phyloP scores from a whole-genome alignment of 2,113 vertebrate genomes.

The Panurus biarmicus region DNA sequence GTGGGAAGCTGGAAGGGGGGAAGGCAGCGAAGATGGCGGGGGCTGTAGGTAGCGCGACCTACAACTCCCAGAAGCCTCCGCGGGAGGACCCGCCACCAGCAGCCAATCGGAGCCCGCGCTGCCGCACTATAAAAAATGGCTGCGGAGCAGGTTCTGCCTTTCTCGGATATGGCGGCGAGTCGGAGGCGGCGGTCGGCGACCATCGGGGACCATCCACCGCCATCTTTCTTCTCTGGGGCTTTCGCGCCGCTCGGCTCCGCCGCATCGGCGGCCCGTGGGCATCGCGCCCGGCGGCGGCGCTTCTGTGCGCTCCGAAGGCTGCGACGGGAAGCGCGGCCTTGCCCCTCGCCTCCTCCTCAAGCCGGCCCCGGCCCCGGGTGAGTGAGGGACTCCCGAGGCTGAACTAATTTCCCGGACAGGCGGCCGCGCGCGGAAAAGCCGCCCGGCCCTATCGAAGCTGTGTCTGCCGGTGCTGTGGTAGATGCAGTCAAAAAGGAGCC shows the following conservation, averaged over 20 bases:
- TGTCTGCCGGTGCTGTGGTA: slow-evolving; percentile 2
- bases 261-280: accelerated
- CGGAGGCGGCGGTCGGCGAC: accelerated
- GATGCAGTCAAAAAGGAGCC: slow-evolving; percentile 66
- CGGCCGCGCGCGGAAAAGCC: background rate
- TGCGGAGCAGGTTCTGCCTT: accelerated
- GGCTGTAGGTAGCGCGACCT: accelerated
- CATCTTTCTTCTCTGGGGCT: background rate
- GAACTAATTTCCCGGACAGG: background rate
- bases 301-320: background rate
- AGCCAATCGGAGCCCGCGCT: slow-evolving; percentile 2
- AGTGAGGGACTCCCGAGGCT: background rate
- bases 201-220: background rate
- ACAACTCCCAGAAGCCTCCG: slow-evolving; percentile 22
- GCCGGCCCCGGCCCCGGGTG: background rate
- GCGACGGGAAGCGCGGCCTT: background rate
- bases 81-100: accelerated
- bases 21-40: accelerated
- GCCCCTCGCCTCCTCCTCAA: accelerated
- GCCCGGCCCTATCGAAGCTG: slow-evolving; percentile 64
- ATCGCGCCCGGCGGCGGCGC: background rate
- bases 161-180: accelerated
- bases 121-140: accelerated
- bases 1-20: accelerated
- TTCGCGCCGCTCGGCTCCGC: too few species aligned